These are phyloP conservation scores for Mythimna loreyi DNA, from an alignment of 2,888 invertebrate genomes.

Conservation along the genomic window DNA sequence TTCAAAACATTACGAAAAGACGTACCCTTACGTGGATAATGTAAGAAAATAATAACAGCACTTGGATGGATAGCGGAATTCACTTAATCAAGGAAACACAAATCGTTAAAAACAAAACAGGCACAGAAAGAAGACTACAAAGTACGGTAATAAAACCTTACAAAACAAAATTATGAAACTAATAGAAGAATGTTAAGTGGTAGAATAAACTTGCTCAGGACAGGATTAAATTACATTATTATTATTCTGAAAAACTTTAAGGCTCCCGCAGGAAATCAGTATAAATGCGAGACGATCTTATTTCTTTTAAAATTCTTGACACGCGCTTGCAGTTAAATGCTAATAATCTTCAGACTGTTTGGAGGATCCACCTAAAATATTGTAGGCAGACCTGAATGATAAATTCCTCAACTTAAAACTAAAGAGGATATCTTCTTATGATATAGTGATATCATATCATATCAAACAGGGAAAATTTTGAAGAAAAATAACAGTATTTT, in stretches of 20 bases:
- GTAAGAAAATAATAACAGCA: background rate
- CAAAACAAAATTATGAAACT: constrained; percentile 21
- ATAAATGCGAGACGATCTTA: constrained; percentile 32
- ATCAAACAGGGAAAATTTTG: constrained; percentile 32
- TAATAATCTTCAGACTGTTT: constrained; percentile 35
- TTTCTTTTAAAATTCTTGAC: constrained; percentile 40
- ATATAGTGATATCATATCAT: too few relatives aligned
- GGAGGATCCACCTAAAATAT: constrained; percentile 3
- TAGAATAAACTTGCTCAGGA: constrained; percentile 21
- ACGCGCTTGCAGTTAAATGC: constrained; percentile 28
- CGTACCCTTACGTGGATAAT: background rate
- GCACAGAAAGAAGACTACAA: background rate
- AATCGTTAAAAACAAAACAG: background rate
- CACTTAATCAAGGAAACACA: background rate
- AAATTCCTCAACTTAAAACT: constrained; percentile 17
- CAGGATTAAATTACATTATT: constrained; percentile 45
- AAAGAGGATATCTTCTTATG: constrained; percentile 25
- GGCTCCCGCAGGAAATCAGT: constrained; percentile 54
- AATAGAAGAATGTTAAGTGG: constrained; percentile 27
- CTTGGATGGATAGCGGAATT: background rate
- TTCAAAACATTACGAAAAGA: too few relatives aligned
- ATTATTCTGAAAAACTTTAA: constrained; percentile 51
- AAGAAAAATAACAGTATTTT: constrained; percentile 44
- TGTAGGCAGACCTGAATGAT: background rate
- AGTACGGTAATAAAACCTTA: constrained; percentile 15